Evolutionary conservation across 2,113 vertebrate genomes (phyloP), one percentile per base, ranked within the genome.

Genomic region (Rynchops niger): DNA sequence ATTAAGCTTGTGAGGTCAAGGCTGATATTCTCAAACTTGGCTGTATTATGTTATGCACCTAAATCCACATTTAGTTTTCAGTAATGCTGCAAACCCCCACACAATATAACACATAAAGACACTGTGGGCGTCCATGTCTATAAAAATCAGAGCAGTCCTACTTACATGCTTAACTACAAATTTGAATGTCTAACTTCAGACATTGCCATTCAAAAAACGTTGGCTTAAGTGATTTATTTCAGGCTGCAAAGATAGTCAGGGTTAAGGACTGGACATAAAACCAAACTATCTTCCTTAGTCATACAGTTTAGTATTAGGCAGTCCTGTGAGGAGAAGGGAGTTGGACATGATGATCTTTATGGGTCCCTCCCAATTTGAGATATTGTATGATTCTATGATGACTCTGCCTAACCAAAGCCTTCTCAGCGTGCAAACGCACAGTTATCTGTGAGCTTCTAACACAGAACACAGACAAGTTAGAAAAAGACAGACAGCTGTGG

Each of bases 91-190:
- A 84, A 79, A 38, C 78, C 81, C 94, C 12, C 66, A 82, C 88
- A 79, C 49, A 69, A 66, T 9, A 53, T 72, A 93, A 34, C 73
- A 86, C 45, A 66, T 82, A 65, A 93, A 95, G 95, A 89, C 78
- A 85, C 20, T 0, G 55, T 91, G 81, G 88, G 94, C 94, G 83
- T 91, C 62, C 26, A 36, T 4, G 7, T 76, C 83, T 95, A 91
- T 91, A 96, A 95, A 97, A 96, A 82, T 50, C 81, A 63, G 40
- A 93, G 45, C 25, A 93, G 86, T 80, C 58, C 91, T 80, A 94
- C 71, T 90, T 95, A 50, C 29, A 23, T 36, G 73, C 27, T 82
- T 50, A 85, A 72, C 78, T 80, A 63, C 25, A 87, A 45, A 73
- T 73, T 32, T 84, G 66, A 38, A 85, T 82, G 78, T 66, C 82